These are phyloP conservation scores for Lathronympha strigana DNA, from an alignment of 2,888 invertebrate species.

Conservation along the genomic window DNA sequence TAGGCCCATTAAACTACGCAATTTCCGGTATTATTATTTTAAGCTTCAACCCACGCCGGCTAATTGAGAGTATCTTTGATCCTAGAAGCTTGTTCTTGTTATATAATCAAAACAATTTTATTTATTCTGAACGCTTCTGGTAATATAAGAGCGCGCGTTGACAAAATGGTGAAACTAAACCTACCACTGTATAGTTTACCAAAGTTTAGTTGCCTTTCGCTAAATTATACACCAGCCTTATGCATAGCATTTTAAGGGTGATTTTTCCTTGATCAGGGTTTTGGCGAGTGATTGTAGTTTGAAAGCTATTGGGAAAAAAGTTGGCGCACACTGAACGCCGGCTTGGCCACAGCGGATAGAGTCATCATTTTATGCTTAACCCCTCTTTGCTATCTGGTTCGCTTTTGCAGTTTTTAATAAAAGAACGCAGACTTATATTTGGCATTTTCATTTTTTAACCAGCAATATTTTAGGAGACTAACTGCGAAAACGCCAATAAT, in stretches of 20 bases:
- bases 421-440: slow-evolving; percentile 45
- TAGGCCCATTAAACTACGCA: slow-evolving; percentile 1
- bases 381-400: slow-evolving; percentile 55
- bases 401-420: slow-evolving; percentile 66
- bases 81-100: slow-evolving; percentile 20
- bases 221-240: neutral
- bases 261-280: neutral
- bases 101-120: slow-evolving; percentile 35
- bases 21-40: neutral
- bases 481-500: too few relatives aligned
- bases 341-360: slow-evolving; percentile 47
- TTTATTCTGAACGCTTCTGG: slow-evolving; percentile 31
- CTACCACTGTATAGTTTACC: slow-evolving; percentile 29
- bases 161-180: slow-evolving; percentile 38
- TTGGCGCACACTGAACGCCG: slow-evolving; percentile 34
- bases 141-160: slow-evolving; percentile 36
- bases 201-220: slow-evolving; percentile 3
- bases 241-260: neutral
- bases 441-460: too few relatives aligned
- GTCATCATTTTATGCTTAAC: slow-evolving; percentile 59
- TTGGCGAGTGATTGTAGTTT: neutral
- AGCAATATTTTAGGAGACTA: too few relatives aligned
- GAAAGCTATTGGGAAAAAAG: slow-evolving; percentile 39
- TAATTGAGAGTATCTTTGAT: slow-evolving; percentile 17
- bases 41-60: neutral